Evolutionary conservation across 53 echinoderm and acorn worm species (phyloP).

Genomic region (Holothuria scabra): DNA sequence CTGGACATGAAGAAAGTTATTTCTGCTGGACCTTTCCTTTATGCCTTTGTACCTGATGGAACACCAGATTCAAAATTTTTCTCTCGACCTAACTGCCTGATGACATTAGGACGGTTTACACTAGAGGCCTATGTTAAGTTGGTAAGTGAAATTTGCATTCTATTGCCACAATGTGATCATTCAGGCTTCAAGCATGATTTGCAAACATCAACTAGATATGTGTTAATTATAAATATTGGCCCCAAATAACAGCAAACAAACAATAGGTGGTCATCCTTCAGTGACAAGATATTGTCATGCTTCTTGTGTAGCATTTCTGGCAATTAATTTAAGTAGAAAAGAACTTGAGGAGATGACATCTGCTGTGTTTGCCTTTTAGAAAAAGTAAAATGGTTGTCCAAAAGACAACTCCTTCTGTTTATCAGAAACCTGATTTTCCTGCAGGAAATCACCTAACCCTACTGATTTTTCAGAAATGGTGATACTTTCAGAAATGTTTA

Average conservation of each 20-base stretch:
- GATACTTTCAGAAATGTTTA: too few relatives aligned
- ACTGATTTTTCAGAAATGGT: too few relatives aligned
- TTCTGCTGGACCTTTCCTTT: constrained; percentile 95
- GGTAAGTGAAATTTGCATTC: constrained; percentile 51
- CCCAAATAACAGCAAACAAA: background rate
- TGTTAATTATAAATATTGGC: background rate
- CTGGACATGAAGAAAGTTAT: constrained; percentile 97
- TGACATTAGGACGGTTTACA: constrained; percentile 85
- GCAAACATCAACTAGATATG: background rate
- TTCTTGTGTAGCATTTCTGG: too few relatives aligned
- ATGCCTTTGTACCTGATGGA: constrained; percentile 93
- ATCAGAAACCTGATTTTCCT: too few relatives aligned
- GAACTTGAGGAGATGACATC: too few relatives aligned
- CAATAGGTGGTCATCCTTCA: too few relatives aligned
- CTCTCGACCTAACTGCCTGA: constrained; percentile 86
- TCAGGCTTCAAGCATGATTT: background rate
- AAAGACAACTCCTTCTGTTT: too few relatives aligned
- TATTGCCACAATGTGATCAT: background rate
- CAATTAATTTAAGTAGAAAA: too few relatives aligned
- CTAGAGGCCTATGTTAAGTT: constrained; percentile 95
- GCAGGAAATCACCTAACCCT: too few relatives aligned
- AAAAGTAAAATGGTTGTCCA: too few relatives aligned
- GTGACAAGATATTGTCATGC: too few relatives aligned
- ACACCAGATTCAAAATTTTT: constrained; percentile 90
- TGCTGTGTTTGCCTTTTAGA: too few relatives aligned